Evolutionary conservation across 2,113 vertebrate genomes (phyloP).

Genomic region (Ciconia maguari): DNA sequence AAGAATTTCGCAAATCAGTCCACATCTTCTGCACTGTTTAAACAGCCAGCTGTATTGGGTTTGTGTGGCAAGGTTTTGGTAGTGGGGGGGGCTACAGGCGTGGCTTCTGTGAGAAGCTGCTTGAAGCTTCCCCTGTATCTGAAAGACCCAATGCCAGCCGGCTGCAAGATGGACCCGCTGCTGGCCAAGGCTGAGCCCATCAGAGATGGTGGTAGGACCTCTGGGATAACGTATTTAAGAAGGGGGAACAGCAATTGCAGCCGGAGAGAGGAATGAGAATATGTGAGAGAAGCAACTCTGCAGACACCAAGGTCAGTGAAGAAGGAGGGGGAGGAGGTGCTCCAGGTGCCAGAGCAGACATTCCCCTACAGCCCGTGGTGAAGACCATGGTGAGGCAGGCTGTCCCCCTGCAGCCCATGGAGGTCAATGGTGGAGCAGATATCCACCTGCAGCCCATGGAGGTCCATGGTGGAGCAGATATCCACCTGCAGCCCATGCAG

Average conservation of each 20-base stretch:
- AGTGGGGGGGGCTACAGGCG: background rate
- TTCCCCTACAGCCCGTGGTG: background rate
- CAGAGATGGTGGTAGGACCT: too few species aligned
- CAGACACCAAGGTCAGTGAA: background rate
- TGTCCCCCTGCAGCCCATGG: background rate
- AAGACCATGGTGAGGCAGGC: too few species aligned
- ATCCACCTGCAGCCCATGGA: background rate
- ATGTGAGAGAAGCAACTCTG: background rate
- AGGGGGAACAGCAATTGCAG: too few species aligned
- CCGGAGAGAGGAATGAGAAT: too few species aligned
- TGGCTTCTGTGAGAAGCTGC: background rate
- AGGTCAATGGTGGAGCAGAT: background rate
- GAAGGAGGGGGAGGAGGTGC: background rate
- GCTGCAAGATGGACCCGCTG: background rate
- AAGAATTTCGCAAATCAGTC: background rate
- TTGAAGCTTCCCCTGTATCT: background rate
- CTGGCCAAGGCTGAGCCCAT: background rate
- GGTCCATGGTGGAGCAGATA: background rate
- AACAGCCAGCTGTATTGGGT: background rate
- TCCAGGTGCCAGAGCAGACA: background rate
- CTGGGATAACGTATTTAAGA: too few species aligned
- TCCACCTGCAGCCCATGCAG: background rate
- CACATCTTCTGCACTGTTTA: background rate
- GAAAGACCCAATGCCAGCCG: background rate
- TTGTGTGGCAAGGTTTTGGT: background rate